Evolutionary conservation across 2,113 vertebrate genomes (phyloP).

Genomic region (Eleginops maclovinus): DNA sequence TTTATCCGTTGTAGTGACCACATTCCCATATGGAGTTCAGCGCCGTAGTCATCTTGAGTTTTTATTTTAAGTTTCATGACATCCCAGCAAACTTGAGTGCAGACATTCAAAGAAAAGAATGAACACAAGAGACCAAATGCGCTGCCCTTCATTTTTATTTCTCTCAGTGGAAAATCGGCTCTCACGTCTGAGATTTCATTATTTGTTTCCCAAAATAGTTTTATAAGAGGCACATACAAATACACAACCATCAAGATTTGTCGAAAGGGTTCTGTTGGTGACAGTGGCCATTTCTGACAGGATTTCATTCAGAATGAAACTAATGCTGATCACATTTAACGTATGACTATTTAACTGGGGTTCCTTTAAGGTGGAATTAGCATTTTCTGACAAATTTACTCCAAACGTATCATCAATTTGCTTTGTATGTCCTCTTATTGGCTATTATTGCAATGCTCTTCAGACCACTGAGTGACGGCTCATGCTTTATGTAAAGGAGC

Average conservation of each 20-base stretch:
- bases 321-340: conserved; percentile 23
- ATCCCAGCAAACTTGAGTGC: conserved; percentile 23
- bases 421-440: conserved; percentile 1
- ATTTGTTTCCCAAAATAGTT: conserved; percentile 61
- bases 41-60: not conserved
- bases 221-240: conserved; percentile 34
- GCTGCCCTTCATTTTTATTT: conserved; percentile 50
- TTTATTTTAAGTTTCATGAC: conserved; percentile 28
- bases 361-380: conserved; percentile 24
- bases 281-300: not conserved
- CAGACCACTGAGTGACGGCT: conserved; percentile 49
- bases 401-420: conserved; percentile 6
- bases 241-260: conserved; percentile 8
- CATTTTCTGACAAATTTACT: conserved; percentile 20
- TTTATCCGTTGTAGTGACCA: conserved; percentile 34
- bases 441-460: conserved; percentile 43
- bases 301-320: conserved; percentile 7
- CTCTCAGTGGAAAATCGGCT: conserved; percentile 58
- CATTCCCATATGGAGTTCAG: conserved; percentile 40
- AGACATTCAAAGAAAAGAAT: conserved; percentile 41
- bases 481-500: conserved; percentile 35
- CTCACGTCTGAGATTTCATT: conserved; percentile 45
- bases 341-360: conserved; percentile 2
- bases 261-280: conserved; percentile 4
- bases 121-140: conserved; percentile 37